Evolutionary conservation across 1,140 invertebrate genomes (phyloP).

Genomic region (Leptoteleia sp.): DNA sequence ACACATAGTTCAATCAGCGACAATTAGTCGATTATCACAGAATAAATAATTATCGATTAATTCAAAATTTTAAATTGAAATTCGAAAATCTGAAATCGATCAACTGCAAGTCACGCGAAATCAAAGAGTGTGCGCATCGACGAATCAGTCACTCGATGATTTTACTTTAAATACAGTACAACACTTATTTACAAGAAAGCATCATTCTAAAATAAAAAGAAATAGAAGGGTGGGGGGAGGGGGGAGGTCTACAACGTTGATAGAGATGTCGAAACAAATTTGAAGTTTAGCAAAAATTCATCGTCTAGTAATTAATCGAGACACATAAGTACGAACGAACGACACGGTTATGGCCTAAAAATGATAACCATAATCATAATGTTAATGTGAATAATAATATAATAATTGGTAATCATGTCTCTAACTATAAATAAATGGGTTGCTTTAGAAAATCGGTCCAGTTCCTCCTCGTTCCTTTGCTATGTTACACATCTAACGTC

Average conservation of each 20-base stretch:
- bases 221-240: too few species aligned
- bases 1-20: too few species aligned
- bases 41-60: too few species aligned
- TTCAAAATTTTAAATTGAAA: too few species aligned
- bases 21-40: too few species aligned
- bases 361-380: slow-evolving; percentile 26
- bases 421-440: slow-evolving; percentile 79
- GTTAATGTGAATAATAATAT: slow-evolving; percentile 20
- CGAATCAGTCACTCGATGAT: slow-evolving; percentile 7
- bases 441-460: slow-evolving; percentile 76
- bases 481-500: slow-evolving; percentile 80
- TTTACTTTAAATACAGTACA: slow-evolving; percentile 24
- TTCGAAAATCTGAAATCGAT: too few species aligned
- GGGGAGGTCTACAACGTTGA: too few species aligned
- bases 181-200: slow-evolving; percentile 26
- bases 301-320: too few species aligned
- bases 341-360: slow-evolving; percentile 48
- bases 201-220: slow-evolving; percentile 1
- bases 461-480: slow-evolving; percentile 71
- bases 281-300: too few species aligned
- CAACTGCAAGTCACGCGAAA: too few species aligned
- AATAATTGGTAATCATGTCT: slow-evolving; percentile 63
- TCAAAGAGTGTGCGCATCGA: too few species aligned
- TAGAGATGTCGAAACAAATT: too few species aligned
- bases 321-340: slow-evolving; percentile 69